phyloP scores from a whole-genome alignment of 2,113 vertebrate genomes.

The Menidia beryllina region DNA sequence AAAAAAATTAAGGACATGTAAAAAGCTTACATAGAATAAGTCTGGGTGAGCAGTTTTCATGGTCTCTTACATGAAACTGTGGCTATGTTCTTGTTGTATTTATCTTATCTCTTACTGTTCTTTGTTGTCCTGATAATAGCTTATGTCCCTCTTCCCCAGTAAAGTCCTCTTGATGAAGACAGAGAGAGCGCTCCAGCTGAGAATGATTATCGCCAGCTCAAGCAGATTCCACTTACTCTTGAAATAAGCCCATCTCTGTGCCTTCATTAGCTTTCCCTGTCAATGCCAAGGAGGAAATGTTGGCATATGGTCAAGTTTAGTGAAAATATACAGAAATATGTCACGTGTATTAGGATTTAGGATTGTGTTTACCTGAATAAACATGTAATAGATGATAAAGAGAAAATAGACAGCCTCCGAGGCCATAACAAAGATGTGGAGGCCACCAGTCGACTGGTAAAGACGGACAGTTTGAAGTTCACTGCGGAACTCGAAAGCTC shows the following conservation, averaged over 20 bases:
- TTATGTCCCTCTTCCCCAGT: constrained; percentile 86
- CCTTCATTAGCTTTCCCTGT: constrained; percentile 88
- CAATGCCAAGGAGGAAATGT: constrained; percentile 26
- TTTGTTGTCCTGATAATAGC: constrained; percentile 85
- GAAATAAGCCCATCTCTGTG: constrained; percentile 89
- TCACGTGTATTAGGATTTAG: background rate
- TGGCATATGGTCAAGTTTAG: background rate
- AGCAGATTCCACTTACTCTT: constrained; percentile 91
- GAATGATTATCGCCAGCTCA: constrained; percentile 88
- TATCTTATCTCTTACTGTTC: constrained; percentile 81
- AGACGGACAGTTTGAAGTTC: constrained; percentile 90
- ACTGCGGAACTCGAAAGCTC: constrained; percentile 86
- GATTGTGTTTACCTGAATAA: constrained; percentile 83
- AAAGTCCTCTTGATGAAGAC: constrained; percentile 91
- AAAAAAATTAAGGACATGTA: too few species aligned
- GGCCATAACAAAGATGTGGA: constrained; percentile 91
- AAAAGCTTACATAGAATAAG: background rate
- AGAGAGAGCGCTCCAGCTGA: constrained; percentile 91
- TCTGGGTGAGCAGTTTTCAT: background rate
- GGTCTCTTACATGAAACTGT: background rate
- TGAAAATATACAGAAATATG: background rate
- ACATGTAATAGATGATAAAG: constrained; percentile 94
- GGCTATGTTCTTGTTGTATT: background rate
- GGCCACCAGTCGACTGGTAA: constrained; percentile 88
- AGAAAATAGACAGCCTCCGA: constrained; percentile 91